phyloP scores from a whole-genome alignment of 2,888 invertebrate genomes.

The Chalcis sispes region DNA sequence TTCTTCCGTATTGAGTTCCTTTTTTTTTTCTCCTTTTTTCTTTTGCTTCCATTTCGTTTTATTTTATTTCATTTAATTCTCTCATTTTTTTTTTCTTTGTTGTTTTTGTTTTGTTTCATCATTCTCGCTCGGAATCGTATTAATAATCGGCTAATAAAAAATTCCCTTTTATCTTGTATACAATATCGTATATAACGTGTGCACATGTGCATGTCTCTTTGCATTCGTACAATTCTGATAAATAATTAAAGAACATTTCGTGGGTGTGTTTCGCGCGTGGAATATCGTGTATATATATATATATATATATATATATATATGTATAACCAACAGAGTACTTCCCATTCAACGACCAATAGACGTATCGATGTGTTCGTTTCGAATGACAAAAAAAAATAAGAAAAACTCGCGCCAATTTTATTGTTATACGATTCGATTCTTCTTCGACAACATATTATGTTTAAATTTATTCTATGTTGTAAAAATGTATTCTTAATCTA shows the following conservation, averaged over 20 bases:
- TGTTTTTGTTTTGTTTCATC: neutral
- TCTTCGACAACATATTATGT: too few species aligned
- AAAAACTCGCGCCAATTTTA: neutral
- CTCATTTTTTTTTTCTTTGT: neutral
- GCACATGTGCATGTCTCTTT: conserved; percentile 40
- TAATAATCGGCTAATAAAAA: conserved; percentile 44
- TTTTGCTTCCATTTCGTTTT: conserved; percentile 1
- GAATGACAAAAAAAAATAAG: too few species aligned
- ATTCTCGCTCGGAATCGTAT: conserved; percentile 41
- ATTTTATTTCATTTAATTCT: too few species aligned
- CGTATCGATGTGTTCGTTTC: conserved; percentile 6
- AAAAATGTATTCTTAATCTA: too few species aligned
- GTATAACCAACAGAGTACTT: conserved; percentile 5
- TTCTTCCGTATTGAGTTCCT: neutral
- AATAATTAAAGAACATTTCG: conserved; percentile 23
- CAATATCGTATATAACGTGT: conserved; percentile 49
- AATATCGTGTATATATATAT: neutral
- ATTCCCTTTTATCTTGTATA: conserved; percentile 42
- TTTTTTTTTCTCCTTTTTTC: neutral
- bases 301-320: neutral
- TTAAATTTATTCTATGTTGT: too few species aligned
- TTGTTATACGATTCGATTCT: too few species aligned
- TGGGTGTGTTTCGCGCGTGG: conserved; percentile 2
- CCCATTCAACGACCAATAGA: conserved; percentile 24
- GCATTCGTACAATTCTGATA: conserved; percentile 39